phyloP scores from a whole-genome alignment of 2,888 invertebrate species.

The Eudemis profundana region DNA sequence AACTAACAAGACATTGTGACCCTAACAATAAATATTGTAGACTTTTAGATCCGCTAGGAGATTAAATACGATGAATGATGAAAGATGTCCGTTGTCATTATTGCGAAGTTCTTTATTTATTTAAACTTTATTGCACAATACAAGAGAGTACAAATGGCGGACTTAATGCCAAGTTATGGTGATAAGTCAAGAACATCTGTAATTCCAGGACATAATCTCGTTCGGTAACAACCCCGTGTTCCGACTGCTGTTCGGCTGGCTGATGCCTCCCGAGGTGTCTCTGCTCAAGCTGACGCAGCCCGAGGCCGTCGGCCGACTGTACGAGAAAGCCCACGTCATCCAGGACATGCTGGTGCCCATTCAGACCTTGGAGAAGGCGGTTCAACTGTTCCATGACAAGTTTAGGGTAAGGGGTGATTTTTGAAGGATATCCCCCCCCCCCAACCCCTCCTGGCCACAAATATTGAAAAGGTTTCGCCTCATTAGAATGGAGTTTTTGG shows the following conservation, averaged over 20 bases:
- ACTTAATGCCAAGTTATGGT: not conserved
- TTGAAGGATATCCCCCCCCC: no score
- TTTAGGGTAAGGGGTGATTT: slow-evolving; percentile 87
- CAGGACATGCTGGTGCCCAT: slow-evolving; percentile 93
- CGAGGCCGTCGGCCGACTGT: slow-evolving; percentile 87
- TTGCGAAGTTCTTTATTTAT: no score
- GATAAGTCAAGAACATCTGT: not conserved
- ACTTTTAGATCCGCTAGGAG: no score
- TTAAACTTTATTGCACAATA: no score
- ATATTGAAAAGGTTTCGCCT: no score
- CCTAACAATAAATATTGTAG: no score
- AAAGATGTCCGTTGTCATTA: not conserved
- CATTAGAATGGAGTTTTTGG: no score
- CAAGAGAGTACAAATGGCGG: not conserved
- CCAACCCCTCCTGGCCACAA: no score
- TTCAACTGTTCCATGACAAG: slow-evolving; percentile 88
- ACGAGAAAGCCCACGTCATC: slow-evolving; percentile 91
- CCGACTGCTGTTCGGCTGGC: slow-evolving; percentile 91
- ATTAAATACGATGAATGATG: no score
- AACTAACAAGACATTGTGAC: no score
- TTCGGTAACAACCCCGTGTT: slow-evolving; percentile 92
- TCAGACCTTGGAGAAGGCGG: slow-evolving; percentile 83
- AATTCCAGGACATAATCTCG: slow-evolving; percentile 89
- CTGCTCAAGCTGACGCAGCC: slow-evolving; percentile 92
- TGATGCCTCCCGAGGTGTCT: slow-evolving; percentile 93